Conservation (phyloP, 1,140 invertebrate genomes). For the Drosophila ficusphila region DNA sequence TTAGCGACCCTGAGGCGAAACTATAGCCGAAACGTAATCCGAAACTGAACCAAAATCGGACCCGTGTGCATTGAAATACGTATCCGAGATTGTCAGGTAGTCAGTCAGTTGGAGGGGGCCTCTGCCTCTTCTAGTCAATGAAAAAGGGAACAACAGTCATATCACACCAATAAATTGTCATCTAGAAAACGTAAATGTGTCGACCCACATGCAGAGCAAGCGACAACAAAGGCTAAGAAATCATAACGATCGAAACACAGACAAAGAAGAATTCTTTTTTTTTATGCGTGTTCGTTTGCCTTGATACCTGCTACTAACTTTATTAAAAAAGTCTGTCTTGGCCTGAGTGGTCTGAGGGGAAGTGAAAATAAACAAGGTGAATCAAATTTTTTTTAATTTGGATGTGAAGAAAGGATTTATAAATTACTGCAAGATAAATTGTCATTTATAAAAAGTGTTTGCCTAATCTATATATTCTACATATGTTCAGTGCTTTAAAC, state of each 20-base stretch:
- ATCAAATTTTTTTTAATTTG: too few species aligned
- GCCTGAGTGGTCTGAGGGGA: too few species aligned
- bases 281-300: too few species aligned
- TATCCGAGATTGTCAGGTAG: background rate
- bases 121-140: constrained; percentile 1
- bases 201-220: constrained; percentile 1
- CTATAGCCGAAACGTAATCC: background rate
- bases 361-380: too few species aligned
- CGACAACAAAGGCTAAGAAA: constrained; percentile 1
- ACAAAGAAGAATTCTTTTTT: background rate
- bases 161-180: constrained; percentile 8
- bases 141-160: background rate
- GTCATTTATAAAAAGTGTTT: too few species aligned
- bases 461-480: too few species aligned
- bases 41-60: background rate
- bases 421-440: too few species aligned
- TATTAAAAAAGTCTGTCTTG: too few species aligned
- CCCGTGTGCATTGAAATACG: background rate
- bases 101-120: background rate
- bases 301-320: too few species aligned
- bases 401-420: too few species aligned
- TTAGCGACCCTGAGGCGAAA: background rate
- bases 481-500: too few species aligned
- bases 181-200: background rate
- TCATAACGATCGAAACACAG: background rate